Evolutionary conservation across 2,113 vertebrate species (phyloP), one percentile per base, ranked within the genome.

Genomic region (Nymphicus hollandicus): DNA sequence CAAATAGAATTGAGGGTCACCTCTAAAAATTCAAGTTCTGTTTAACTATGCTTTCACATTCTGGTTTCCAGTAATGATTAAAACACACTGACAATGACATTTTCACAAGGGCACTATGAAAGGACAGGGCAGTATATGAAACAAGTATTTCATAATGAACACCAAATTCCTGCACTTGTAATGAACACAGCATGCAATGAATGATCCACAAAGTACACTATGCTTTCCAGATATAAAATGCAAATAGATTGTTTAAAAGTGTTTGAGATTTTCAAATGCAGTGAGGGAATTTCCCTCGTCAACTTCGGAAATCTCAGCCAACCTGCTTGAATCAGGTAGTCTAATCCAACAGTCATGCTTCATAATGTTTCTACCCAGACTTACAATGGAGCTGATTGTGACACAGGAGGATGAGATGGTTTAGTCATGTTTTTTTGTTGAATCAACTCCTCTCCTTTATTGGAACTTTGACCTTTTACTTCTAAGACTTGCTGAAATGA

Each of bases 211-310:
- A 78, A 85, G 49, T 65, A 52, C 1, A 3, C 28, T 49, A 9
- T 13, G 14, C 20, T 71, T 84, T 86, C 58, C 53, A 80, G 25
- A 79, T 84, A 63, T 24, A 81, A 81, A 93, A 89, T 89, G 49
- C 87, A 95, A 95, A 95, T 72, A 74, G 43, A 52, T 33, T 18
- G 86, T 80, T 86, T 5, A 3, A 43, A 92, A 69, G 17, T 12
- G 10, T 28, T 65, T 81, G 52, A 69, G 61, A 15, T 82, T 95
- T 96, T 47, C 68, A 88, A 91, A 73, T 12, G 50, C 16, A 69
- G 53, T 39, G 56, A 95, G 93, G 93, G 91, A 31, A 94, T 96
- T 97, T 96, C 85, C 94, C 88, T 86, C 65, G 52, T 88, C 83
- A 94, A 70, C 53, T 91, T 88, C 74, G 72, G 91, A 95, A 86